Percentiles rank a stretch among this genome's conserved stretches.
These are phyloP conservation scores for Drosophila bipectinata DNA, from an alignment of 1,140 invertebrate genomes.

Conservation along the genomic window DNA sequence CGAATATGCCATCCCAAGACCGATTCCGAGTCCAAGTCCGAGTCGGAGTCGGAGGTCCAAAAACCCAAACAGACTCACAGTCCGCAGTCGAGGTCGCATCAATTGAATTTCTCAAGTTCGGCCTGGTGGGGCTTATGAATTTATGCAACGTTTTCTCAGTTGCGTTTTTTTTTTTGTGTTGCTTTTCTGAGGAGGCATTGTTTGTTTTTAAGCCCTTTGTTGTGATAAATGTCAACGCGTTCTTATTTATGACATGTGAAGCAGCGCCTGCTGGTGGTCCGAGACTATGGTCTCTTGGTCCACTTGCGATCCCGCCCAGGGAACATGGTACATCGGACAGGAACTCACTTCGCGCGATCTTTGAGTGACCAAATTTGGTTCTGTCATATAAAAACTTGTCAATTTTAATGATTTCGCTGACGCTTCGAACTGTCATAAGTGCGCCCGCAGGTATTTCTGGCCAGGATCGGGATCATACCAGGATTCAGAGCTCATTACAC, in stretches of 20 bases:
- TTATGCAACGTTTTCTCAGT: conserved; percentile 73
- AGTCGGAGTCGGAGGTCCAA: conserved; percentile 15
- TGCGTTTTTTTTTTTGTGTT: conserved; percentile 9
- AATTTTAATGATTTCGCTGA: conserved; percentile 84
- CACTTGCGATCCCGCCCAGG: neutral
- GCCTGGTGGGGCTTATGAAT: conserved; percentile 62
- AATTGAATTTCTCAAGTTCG: conserved; percentile 78
- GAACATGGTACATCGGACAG: conserved; percentile 16
- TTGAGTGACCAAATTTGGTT: conserved; percentile 76
- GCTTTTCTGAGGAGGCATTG: conserved; percentile 31
- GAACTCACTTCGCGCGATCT: conserved; percentile 70
- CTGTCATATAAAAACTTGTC: conserved; percentile 81
- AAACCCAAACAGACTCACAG: conserved; percentile 8
- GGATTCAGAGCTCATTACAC: conserved; percentile 59
- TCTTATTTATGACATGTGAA: conserved; percentile 84
- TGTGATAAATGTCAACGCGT: conserved; percentile 84
- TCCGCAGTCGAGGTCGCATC: conserved; percentile 54
- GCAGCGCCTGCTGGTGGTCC: conserved; percentile 72
- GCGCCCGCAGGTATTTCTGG: conserved; percentile 71
- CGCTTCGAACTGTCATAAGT: conserved; percentile 83
- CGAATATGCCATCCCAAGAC: conserved; percentile 61
- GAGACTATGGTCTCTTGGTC: neutral
- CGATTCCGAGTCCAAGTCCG: neutral
- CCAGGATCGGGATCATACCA: conserved; percentile 2
- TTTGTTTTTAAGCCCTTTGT: conserved; percentile 64